Evolutionary conservation across 2,888 invertebrate species (phyloP), one percentile per base, ranked within the genome.

Genomic region (Caenorhabditis panamensis): DNA sequence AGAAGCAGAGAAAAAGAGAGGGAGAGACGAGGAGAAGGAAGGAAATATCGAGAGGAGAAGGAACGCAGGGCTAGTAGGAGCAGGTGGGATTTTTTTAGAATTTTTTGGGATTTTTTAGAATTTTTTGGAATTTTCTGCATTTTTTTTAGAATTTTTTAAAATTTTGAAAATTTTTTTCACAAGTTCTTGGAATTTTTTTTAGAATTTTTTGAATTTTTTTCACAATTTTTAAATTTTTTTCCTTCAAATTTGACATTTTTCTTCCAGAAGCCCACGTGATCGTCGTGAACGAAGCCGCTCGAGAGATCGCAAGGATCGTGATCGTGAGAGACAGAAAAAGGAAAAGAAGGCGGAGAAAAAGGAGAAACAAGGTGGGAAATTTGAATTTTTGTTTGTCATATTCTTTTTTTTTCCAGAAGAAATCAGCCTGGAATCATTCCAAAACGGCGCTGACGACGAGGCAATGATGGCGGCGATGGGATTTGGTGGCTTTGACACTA

Each of bases 401-500:
- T 31, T 13, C 20, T 8, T 51, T 4, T n/a, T 11, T 67, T 72
- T 79, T 75, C 11, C 62, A 71, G 78, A 78, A 49, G 73, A 78
- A 58, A 79, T 83, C 28, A 67, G 68, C 24, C 44, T 81, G 41
- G 72, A 77, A 47, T 76, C 61, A 28, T 47, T 77, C 5, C 71
- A 75, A 51, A 63, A 28, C 28, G 36, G 58, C 47, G 68, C 28
- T 22, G 82, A 82, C 26, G 88, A 90, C 8, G 89, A 89, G 24
- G 88, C 89, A 11, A 84, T 90, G 84, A 85, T 84, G 83, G 85
- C 84, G 31, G 68, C 95, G 79, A 97, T 99, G 97, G 99, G 98
- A 20, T 99, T 99, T 92, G 95, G 95, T 92, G 95, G 94, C 82
- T 99, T 99, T 92, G 95, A 97, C 91, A 94, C 96, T 0, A 97